phyloP scores from a whole-genome alignment of 1,140 invertebrate genomes.

The Sitobion miscanthi region DNA sequence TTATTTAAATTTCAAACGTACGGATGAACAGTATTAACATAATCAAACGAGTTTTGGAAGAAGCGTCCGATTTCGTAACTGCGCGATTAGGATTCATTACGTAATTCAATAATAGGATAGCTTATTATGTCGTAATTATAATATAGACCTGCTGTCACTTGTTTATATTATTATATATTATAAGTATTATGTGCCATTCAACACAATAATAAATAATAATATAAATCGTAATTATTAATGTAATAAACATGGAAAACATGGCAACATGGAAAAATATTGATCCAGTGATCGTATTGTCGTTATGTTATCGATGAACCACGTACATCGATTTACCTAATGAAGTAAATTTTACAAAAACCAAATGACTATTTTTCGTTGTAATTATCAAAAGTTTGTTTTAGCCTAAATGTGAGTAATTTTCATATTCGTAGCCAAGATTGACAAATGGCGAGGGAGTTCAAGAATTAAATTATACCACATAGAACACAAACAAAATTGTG shows the following conservation, averaged over 20 bases:
- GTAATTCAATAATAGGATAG: neutral
- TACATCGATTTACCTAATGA: neutral
- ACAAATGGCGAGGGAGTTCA: neutral
- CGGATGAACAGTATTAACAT: neutral
- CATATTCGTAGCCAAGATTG: neutral
- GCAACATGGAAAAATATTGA: neutral
- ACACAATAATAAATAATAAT: neutral
- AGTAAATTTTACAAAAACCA: neutral
- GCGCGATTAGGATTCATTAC: neutral
- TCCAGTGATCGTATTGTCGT: neutral
- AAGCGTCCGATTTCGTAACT: neutral
- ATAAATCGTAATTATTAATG: neutral
- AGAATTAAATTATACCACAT: neutral
- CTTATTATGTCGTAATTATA: constrained; percentile 11
- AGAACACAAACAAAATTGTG: neutral
- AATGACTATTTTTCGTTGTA: too few species aligned
- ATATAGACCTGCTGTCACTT: too few species aligned
- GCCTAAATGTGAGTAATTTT: neutral
- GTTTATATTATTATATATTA: too few species aligned
- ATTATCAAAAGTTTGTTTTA: too few species aligned
- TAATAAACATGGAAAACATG: neutral
- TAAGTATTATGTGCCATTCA: neutral
- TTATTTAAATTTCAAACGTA: constrained; percentile 13
- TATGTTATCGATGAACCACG: neutral
- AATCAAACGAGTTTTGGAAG: constrained; percentile 4